These are phyloP conservation scores for Polia nebulosa DNA, from an alignment of 2,888 invertebrate species.

Conservation along the genomic window DNA sequence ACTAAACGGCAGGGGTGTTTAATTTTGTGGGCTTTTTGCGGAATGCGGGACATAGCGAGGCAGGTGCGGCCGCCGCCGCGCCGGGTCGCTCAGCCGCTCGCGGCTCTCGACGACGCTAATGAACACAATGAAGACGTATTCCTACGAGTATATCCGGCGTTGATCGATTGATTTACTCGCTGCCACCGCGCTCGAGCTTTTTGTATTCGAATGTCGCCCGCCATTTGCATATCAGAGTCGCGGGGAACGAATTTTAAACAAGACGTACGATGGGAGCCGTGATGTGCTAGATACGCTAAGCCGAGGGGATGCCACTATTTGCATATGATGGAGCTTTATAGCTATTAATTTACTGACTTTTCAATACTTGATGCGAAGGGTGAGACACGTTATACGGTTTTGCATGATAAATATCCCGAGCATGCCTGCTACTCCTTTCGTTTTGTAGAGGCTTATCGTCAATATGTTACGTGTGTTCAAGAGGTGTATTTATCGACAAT, in stretches of 20 bases:
- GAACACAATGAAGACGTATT: conserved; percentile 91
- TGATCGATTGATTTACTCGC: conserved; percentile 91
- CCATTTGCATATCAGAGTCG: conserved; percentile 88
- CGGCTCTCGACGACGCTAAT: conserved; percentile 85
- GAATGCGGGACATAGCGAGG: conserved; percentile 82
- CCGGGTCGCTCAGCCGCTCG: too few species aligned
- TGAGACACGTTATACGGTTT: conserved; percentile 62
- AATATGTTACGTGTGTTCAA: conserved; percentile 48
- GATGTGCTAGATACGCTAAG: conserved; percentile 81
- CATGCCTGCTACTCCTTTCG: conserved; percentile 56
- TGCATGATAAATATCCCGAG: conserved; percentile 59
- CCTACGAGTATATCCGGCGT: conserved; percentile 89
- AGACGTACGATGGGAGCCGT: conserved; percentile 81
- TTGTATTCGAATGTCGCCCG: conserved; percentile 90
- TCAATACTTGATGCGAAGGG: conserved; percentile 66
- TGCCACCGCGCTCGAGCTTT: conserved; percentile 90
- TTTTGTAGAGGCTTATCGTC: conserved; percentile 56
- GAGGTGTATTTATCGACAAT: conserved; percentile 43
- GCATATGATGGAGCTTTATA: conserved; percentile 82
- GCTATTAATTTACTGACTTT: conserved; percentile 74
- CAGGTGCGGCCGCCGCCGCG: conserved; percentile 86
- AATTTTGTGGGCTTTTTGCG: conserved; percentile 80
- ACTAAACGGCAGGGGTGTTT: conserved; percentile 74
- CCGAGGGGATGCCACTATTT: conserved; percentile 82
- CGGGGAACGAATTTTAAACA: conserved; percentile 88